Evolutionary conservation across 2,888 invertebrate genomes (phyloP).

Genomic region (Panzeria rudis): DNA sequence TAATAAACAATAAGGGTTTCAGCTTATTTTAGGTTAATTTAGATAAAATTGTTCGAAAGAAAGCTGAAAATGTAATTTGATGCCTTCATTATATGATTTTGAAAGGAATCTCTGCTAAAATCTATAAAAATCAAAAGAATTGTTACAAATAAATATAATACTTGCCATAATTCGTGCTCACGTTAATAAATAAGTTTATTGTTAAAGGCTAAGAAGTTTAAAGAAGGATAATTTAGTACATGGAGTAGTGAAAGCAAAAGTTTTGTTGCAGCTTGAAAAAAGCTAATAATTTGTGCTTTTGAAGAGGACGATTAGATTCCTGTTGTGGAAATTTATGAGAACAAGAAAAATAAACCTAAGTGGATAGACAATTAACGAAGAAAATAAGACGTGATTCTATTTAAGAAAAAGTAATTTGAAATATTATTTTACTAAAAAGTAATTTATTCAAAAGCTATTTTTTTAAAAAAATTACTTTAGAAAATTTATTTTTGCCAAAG

Average conservation of each 20-base stretch:
- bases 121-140: not conserved
- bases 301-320: not conserved
- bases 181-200: not conserved
- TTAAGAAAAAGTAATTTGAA: no score
- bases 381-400: not conserved
- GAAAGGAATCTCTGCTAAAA: not conserved
- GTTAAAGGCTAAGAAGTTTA: not conserved
- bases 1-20: constrained; percentile 27
- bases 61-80: constrained; percentile 44
- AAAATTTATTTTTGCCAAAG: no score
- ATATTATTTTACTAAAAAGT: no score
- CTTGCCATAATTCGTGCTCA: not conserved
- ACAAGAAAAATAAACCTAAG: not conserved
- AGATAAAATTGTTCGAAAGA: constrained; percentile 30
- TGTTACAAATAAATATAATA: not conserved
- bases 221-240: not conserved
- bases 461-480: no score
- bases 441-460: no score
- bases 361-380: not conserved
- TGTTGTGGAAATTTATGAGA: not conserved
- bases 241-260: not conserved
- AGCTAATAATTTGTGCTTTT: not conserved
- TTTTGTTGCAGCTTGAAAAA: not conserved
- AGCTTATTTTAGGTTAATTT: constrained; percentile 51
- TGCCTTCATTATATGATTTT: constrained; percentile 48